Base-by-base conservation (phyloP, 2,888 invertebrate genomes). In the Ophion costatus region DNA sequence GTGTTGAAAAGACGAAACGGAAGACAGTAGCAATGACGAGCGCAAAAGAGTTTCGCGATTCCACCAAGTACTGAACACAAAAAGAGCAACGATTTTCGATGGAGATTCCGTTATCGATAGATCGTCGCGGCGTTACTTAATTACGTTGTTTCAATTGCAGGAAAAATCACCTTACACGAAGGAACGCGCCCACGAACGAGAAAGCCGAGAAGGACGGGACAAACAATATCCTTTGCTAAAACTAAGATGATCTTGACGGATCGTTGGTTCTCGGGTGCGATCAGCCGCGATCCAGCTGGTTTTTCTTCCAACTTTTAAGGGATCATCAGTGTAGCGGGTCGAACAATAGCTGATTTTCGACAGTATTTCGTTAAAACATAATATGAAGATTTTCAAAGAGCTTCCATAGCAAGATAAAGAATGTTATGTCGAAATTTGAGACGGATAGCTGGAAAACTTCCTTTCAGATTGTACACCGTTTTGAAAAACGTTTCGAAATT, bases 171-270 rank as follows among this genome's bases (percentile, higher is more conserved):
- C 97, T 7, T 97, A 97, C 91, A 91, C 94, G 71, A 94, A 95
- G 91, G 96, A 96, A 88, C 94, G 96, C 89, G 96, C 96, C 92
- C 95, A 97, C 89, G 97, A 97, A 66, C 96, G 97, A 89, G 97
- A 97, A 88, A 95, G 96, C 87, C 95, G 95, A 88, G 96, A 96
- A 92, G 94, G 95, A 87, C 94, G 97, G 92, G 97, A 97, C 89
- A 97, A 97, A 95, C 97, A 97, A 96, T 97, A 97, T 96, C 96
- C 96, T 96, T 96, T 97, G 33, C 79, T 75, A 84, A 82, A 81
- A 51, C 56, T n/a, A 33, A 66, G 20, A 29, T 5, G 20, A 17
- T 17, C 51, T 17, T 51, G 51, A 51, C 51, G 4, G 17, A 51
- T 51, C 51, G 51, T 76, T 63, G 51, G 42, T 9, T n/a, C 61